Base-by-base conservation (phyloP, 2,113 vertebrate genomes). In the Toxotes jaculatrix region DNA sequence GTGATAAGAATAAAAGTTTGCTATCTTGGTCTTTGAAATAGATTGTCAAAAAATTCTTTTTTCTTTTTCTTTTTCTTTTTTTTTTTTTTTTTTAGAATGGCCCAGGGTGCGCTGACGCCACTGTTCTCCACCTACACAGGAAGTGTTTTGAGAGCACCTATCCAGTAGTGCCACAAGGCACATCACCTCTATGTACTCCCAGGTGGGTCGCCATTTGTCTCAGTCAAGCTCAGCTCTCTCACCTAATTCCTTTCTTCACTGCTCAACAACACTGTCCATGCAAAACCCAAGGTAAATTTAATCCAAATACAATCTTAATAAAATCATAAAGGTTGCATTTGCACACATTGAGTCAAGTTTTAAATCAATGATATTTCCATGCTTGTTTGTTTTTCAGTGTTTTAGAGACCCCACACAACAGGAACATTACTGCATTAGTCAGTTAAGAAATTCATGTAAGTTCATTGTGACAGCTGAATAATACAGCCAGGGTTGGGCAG, bases 181-280 rank as follows among this genome's bases (percentile, higher is more conserved):
- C 57, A 74, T 91, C 86, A 92, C 80, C 91, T 88, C 87, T 69
- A 31, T 74, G 87, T 87, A 61, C 76, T 87, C 87, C 63, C 84
- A 84, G 93, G 91, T 93, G 89, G 90, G 81, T 66, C 79, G 81
- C 89, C 87, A 91, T 95, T 93, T 85, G 89, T 94, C 89, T 93
- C 87, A 83, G 92, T 95, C 92, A 93, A 78, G 77, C 83, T 27
- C 27, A 65, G 77, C 83, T 83, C 59, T 84, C 83, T 89, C 57
- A 80, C 82, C 74, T 90, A 23, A 88, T 88, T 89, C 79, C 32
- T 86, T 90, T 88, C 85, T 49, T 23, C 84, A 73, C 60, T 74
- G 60, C 78, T 75, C 49, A 79, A 86, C 70, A 80, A 69, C 70
- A 85, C 80, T 80, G 81, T 79, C 72, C 62, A 74, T 70, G 84